Evolutionary conservation across 2,113 vertebrate genomes (phyloP).

Genomic region (Megatriorchis doriae): DNA sequence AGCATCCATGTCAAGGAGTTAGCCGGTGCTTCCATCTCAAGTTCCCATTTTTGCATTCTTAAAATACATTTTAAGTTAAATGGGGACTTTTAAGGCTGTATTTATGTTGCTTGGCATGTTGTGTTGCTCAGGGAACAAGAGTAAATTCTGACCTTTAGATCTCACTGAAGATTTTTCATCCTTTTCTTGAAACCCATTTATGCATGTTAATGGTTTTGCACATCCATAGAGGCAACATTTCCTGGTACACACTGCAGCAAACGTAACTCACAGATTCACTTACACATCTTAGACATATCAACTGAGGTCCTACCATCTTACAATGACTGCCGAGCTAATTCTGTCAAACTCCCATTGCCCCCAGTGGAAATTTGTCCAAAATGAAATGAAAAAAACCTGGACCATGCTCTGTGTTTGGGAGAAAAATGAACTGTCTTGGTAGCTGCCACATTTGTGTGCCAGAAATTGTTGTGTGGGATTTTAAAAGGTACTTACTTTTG

Average conservation of each 20-base stretch:
- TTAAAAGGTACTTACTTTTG: conserved; percentile 48
- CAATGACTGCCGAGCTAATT: not conserved
- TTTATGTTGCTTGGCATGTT: not conserved
- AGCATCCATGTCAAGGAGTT: not conserved
- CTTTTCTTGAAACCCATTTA: not conserved
- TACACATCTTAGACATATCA: not conserved
- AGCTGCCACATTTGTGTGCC: conserved; percentile 8
- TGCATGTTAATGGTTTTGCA: not conserved
- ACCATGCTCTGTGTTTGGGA: not conserved
- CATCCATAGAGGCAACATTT: not conserved
- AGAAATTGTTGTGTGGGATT: conserved; percentile 21
- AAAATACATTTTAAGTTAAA: not conserved
- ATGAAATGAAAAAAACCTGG: not conserved
- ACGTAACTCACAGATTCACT: not conserved
- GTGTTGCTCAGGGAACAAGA: not conserved
- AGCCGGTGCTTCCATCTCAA: not conserved
- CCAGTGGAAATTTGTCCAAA: not conserved
- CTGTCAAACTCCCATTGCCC: not conserved
- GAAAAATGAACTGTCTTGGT: conserved; percentile 43
- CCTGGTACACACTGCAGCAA: not conserved
- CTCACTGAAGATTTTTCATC: not conserved
- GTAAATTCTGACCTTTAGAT: not conserved
- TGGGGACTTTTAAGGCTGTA: not conserved
- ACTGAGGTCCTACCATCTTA: not conserved
- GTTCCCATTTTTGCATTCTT: not conserved